Conservation (phyloP, 2,888 invertebrate species). For the Carabus problematicus region DNA sequence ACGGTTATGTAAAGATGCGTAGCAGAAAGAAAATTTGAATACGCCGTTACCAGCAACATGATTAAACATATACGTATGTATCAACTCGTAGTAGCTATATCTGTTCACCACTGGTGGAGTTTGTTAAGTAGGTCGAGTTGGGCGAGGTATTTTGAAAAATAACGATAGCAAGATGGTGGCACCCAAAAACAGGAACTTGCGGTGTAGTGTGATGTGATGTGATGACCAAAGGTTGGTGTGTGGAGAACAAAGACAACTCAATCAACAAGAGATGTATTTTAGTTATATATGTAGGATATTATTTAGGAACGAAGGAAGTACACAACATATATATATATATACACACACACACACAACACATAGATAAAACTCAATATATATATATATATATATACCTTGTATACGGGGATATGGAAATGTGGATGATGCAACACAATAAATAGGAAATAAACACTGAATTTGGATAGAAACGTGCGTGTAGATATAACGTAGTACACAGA, state of each 20-base stretch:
- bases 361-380: slow-evolving; percentile 1
- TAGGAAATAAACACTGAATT: slow-evolving; percentile 15
- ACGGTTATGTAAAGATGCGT: slow-evolving; percentile 21
- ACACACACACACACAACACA: slow-evolving; percentile 10
- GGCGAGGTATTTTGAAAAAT: slow-evolving; percentile 3
- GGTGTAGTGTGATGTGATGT: too few species aligned
- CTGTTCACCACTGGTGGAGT: slow-evolving; percentile 9
- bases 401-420: not conserved
- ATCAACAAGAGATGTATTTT: too few species aligned
- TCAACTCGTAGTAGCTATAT: slow-evolving; percentile 6
- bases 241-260: too few species aligned
- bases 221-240: too few species aligned
- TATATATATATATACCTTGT: slow-evolving; percentile 1
- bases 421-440: not conserved
- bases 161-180: slow-evolving; percentile 9
- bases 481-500: slow-evolving; percentile 14
- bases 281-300: too few species aligned
- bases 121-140: not conserved
- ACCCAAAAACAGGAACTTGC: not conserved
- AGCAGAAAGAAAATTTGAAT: slow-evolving; percentile 33
- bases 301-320: too few species aligned
- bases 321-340: too few species aligned
- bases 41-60: slow-evolving; percentile 30
- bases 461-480: slow-evolving; percentile 21
- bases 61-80: not conserved